phyloP scores from a whole-genome alignment of 2,888 invertebrate species.

The Chaitophorus viminalis region DNA sequence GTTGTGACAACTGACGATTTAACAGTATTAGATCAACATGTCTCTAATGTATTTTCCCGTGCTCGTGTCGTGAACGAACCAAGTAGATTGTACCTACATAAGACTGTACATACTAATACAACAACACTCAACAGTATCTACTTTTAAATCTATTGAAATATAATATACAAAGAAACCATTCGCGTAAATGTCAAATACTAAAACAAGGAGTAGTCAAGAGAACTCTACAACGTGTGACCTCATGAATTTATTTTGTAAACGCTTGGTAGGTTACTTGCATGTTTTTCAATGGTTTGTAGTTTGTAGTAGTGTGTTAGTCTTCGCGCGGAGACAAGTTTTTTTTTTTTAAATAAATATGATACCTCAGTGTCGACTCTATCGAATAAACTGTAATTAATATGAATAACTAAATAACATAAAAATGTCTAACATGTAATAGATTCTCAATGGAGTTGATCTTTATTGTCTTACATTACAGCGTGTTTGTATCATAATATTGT shows the following conservation, averaged over 20 bases:
- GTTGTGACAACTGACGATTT: not conserved
- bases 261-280: not conserved
- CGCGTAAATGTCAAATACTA: not conserved
- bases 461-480: too few relatives aligned
- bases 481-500: too few relatives aligned
- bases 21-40: not conserved
- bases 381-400: not conserved
- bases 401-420: not conserved
- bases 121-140: not conserved
- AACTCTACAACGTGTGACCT: not conserved
- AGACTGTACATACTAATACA: too few relatives aligned
- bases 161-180: conserved; percentile 24
- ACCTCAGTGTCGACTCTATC: not conserved
- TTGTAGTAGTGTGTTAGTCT: too few relatives aligned
- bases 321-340: not conserved
- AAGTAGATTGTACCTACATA: not conserved
- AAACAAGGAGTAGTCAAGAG: not conserved
- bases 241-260: conserved; percentile 15
- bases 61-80: too few relatives aligned
- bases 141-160: conserved; percentile 27
- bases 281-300: too few relatives aligned
- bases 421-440: not conserved
- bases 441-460: too few relatives aligned
- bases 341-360: not conserved
- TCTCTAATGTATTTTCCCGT: not conserved